Evolutionary conservation across 2,888 invertebrate species (phyloP), one percentile per base, ranked within the genome.

Genomic region (Pseudolycoriella hygida): DNA sequence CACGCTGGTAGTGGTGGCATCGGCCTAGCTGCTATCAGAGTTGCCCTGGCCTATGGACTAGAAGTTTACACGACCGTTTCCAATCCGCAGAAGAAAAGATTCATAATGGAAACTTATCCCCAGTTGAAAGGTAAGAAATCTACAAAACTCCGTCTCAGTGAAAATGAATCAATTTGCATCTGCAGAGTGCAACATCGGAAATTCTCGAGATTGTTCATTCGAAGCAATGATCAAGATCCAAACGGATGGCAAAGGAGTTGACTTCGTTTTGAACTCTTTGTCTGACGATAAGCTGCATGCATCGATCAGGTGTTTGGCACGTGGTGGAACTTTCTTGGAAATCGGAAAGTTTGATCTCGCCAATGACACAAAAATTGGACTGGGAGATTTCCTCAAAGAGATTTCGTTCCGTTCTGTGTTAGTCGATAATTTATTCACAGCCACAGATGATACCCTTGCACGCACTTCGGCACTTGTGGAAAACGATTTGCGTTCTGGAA

Each of bases 181-280:
- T 37, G 17, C 20, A 46, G 46, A 43, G 30, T 19, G 10, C 6
- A 43, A 87, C 57, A 88, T 96, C 56, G 85, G 87, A 15, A 87
- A 90, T 62, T 88, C 93, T 8, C 75, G 89, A 54, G 82, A 90
- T 58, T 72, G 77, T 0, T 77, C 80, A 1, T 97, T 97, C 61
- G 93, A 94, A 60, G 73, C 77, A 51, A 78, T 92, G 74, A 73
- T 97, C 45, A 71, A 80, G 53, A 69, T 69, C 41, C 73, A 77
- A 55, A 94, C 94, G 0, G 71, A 79, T 8, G 93, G 94, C 12
- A 71, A 71, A 52, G 93, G 94, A 34, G 94, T 97, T 0, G 87
- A 97, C 57, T 67, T 93, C 45, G 84, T 96, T 12, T 66, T 90
- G 6, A 97, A 97, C 62, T 93, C 92, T 0, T 66, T 97, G 39